Percentiles rank a stretch among this genome's conserved stretches.
These are phyloP conservation scores for Galeruca laticollis DNA, from an alignment of 2,888 invertebrate species.

Conservation along the genomic window DNA sequence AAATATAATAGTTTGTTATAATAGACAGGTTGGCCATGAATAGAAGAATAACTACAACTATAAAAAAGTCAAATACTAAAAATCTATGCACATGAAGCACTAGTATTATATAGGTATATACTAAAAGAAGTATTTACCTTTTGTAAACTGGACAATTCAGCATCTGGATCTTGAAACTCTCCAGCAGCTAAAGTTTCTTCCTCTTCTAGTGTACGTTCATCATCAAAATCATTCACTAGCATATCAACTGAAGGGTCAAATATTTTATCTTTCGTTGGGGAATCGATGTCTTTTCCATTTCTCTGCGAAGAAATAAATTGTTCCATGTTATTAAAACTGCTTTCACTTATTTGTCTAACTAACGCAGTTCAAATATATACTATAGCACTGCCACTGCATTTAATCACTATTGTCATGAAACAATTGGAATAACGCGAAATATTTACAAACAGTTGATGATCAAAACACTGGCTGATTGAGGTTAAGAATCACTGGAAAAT, in stretches of 20 bases:
- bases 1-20: background rate
- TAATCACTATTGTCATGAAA: slow-evolving; percentile 17
- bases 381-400: slow-evolving; percentile 8
- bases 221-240: slow-evolving; percentile 98
- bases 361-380: slow-evolving; percentile 8
- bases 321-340: slow-evolving; percentile 61
- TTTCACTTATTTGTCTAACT: slow-evolving; percentile 43
- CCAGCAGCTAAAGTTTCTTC: slow-evolving; percentile 95
- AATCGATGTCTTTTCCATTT: slow-evolving; percentile 61
- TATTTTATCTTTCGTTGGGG: slow-evolving; percentile 69
- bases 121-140: slow-evolving; percentile 68
- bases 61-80: too few species aligned
- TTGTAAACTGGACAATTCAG: slow-evolving; percentile 89
- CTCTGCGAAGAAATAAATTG: slow-evolving; percentile 61
- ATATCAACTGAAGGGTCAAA: slow-evolving; percentile 96
- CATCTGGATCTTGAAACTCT: slow-evolving; percentile 85
- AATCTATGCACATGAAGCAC: too few species aligned
- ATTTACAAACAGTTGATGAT: slow-evolving; percentile 11
- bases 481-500: slow-evolving; percentile 32
- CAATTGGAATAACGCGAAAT: background rate
- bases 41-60: too few species aligned
- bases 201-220: slow-evolving; percentile 96
- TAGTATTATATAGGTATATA: background rate
- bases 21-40: background rate
- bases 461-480: slow-evolving; percentile 34